Evolutionary conservation across 23 tunicate species (phyloP), one percentile per base, ranked within the genome.

Genomic region (Oikopleura vanhoeffeni): DNA sequence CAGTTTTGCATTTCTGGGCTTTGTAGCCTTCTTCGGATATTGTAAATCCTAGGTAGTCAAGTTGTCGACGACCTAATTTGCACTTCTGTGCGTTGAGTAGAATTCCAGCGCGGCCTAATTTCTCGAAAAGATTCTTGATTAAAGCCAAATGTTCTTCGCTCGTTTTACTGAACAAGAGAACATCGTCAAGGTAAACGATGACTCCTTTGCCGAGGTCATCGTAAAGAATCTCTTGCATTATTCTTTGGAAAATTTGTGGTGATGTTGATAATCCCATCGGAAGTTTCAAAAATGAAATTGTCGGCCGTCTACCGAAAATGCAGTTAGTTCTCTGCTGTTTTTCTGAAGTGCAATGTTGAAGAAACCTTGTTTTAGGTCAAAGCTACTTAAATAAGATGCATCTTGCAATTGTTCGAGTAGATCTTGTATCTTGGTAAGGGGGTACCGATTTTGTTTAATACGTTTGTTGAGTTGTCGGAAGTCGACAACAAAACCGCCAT

Each of bases 281-380:
- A 2, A 71, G 27, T 71, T 38, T 71, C 32, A 71, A 24, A 18
- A 71, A 2, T 38, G 79, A 71, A 24, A 71, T 71, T 71, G 79
- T 18, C 38, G 34, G 38, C 27, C 27, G 3, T 32, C 79, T 33
- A 13, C 35, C 3, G 34, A 18, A 32, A 71, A 71, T 33, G 79
- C 79, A 2, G 79, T 71, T 32, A 71, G 2, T 13, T 28, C 79
- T 32, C 32, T 71, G 3, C 34, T 13, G 27, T 71, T 71, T 30
- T 41, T 40, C 27, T 41, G 41, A 40, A 86, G 18, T 38, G 18
- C 40, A 2, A 86, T 83, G 39, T 86, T 83, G 76, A 40, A 41
- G 40, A 84, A 86, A 1, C 87, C 87, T 0, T 67, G 39, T 1
- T 4, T 39, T 0, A 86, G 41, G 40, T 86, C 87, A 34, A 86